Base-by-base conservation (phyloP, 2,797 vertebrate species). In the Gallinago solitaria region DNA sequence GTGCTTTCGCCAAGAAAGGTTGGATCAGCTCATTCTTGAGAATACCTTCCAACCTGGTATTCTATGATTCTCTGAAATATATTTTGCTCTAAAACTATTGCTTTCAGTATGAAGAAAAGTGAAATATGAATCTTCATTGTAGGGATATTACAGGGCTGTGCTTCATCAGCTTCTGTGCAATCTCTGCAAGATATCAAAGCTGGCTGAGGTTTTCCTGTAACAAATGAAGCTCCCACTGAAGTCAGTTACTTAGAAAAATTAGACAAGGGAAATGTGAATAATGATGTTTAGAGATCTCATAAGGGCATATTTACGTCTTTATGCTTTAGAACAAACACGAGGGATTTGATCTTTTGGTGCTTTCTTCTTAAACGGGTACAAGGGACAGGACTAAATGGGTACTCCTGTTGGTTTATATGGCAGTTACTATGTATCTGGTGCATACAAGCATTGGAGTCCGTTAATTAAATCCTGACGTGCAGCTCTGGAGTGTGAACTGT, bases 21-120 rank as follows among this genome's bases (percentile, higher is more conserved):
- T 64, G 61, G 61, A 23, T 20, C 28, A 43, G 39, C 32, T 64
- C 39, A 32, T 43, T 39, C 13, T 43, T 32, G 61, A 43, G 61
- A 30, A 30, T 43, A 20, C 20, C 14, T 64, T 64, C 39, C 14
- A 43, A 23, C 61, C 41, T 45, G 27, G 37, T 41, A 30, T 63
- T 41, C 37, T 63, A 50, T 11, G 59, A 64, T 64, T 64, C 28
- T 45, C 54, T 14, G 63, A 82, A 80, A 89, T 18, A 9, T 5
- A 37, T 73, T 91, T 94, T 86, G 64, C 85, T 93, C 71, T 82
- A 78, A 83, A 93, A 89, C 16, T 45, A 60, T 78, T 12, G 30
- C 60, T 92, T 64, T 53, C 33, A 63, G 56, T 70, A 76, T 54
- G 21, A 87, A 83, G 73, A 78, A 70, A 67, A 91, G 77, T 67